Base-by-base conservation (phyloP, 2,888 invertebrate genomes). In the Temnothorax unifasciatus region DNA sequence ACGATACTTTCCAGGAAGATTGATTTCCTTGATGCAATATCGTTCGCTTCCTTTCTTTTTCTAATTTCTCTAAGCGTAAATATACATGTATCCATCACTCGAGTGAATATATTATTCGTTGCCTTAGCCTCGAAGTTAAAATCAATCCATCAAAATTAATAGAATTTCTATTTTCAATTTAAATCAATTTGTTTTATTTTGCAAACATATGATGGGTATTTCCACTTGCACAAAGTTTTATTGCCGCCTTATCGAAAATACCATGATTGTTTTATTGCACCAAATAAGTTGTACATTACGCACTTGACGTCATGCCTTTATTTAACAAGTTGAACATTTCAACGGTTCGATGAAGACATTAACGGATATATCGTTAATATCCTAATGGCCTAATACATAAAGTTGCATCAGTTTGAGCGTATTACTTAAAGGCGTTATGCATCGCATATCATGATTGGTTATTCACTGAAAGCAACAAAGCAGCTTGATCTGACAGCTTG, bases 401-500 rank as follows among this genome's bases (percentile, higher is more conserved):
- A 47, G 50, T 52, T 34, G 64, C 64, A 64, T 41, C 41, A 44
- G 21, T 41, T 64, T 66, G 64, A 3, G 21, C 15, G 64, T 44
- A 25, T 66, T 29, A 29, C 29, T 29, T 38, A 25, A 25, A 66
- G 0, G 8, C 15, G 3, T 18, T 18, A 9, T 15, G 8, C 41
- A 64, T 64, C 64, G 41, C 21, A 64, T 15, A 44, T 25, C 15
- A 25, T 66, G 25, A 44, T 66, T 66, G 15, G 3, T 66, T 44
- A 8, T 41, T 66, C 25, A 25, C 15, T 6, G 21, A 66, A 59
- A 57, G 29, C 15, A 34, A 18, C 59, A 34, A 25, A 66, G 25
- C 44, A 44, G 41, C 15, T 41, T 66, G 64, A 66, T 44, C 44
- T 44, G 64, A 66, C 64, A 63, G 63, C n/a, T 41, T 63, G 38